phyloP scores from a whole-genome alignment of 2,113 vertebrate species.

The Sakesphorus luctuosus region DNA sequence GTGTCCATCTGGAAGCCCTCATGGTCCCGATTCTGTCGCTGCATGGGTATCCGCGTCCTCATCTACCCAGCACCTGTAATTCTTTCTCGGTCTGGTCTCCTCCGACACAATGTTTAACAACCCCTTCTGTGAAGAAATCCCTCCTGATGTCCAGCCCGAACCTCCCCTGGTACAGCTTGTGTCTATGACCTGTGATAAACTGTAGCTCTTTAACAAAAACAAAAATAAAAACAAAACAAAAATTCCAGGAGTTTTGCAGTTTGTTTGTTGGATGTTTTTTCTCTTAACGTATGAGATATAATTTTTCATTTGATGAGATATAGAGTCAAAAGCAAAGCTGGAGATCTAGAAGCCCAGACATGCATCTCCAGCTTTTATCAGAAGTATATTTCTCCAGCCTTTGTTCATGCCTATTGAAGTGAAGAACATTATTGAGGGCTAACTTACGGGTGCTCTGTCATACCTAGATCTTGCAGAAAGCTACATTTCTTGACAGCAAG shows the following conservation, averaged over 20 bases:
- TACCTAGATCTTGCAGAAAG: background rate
- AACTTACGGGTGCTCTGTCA: background rate
- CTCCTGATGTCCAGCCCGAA: background rate
- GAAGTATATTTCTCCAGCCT: background rate
- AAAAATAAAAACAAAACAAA: background rate
- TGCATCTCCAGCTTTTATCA: background rate
- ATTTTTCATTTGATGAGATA: background rate
- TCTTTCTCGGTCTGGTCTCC: no score
- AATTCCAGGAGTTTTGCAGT: background rate
- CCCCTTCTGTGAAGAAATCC: background rate
- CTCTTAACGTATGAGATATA: background rate
- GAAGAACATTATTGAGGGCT: background rate
- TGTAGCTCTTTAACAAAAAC: background rate
- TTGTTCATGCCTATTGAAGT: background rate
- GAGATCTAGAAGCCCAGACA: background rate
- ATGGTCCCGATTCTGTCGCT: no score
- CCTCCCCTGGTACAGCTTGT: background rate
- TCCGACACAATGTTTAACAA: no score
- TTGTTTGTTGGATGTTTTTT: background rate
- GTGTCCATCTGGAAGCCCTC: no score
- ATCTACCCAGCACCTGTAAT: no score
- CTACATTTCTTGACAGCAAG: background rate
- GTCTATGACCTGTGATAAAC: background rate
- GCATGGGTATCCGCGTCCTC: no score
- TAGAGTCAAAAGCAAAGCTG: background rate